Percentiles rank a stretch among this genome's conserved stretches.
These are phyloP conservation scores for Antitype chi DNA, from an alignment of 2,888 invertebrate species.

Conservation along the genomic window DNA sequence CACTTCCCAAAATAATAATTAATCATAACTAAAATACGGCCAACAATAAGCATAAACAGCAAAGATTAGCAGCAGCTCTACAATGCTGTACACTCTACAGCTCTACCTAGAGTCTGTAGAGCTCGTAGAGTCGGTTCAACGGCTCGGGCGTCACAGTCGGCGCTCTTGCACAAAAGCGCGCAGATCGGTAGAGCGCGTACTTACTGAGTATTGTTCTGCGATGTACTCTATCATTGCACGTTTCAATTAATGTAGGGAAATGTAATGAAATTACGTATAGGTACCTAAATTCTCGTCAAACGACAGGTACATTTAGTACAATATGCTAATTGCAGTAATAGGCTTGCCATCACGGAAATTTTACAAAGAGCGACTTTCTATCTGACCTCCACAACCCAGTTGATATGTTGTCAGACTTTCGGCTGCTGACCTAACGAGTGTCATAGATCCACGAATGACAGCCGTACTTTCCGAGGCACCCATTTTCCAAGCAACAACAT, in stretches of 20 bases:
- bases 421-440: neutral
- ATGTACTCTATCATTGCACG: conserved; percentile 46
- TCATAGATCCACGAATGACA: neutral
- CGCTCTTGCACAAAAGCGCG: conserved; percentile 59
- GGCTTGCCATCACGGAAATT: neutral
- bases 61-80: conserved; percentile 32
- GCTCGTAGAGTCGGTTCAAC: conserved; percentile 48
- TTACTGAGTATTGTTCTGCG: conserved; percentile 49
- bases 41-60: conserved; percentile 18
- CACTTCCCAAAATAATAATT: neutral
- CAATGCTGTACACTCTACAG: conserved; percentile 13
- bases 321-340: neutral
- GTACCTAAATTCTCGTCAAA: neutral
- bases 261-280: neutral
- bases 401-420: no score
- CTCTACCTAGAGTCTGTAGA: conserved; percentile 30
- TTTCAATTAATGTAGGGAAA: conserved; percentile 38
- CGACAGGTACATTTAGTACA: neutral
- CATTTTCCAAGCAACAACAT: neutral
- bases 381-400: no score
- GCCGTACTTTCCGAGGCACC: neutral
- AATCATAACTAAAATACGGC: conserved; percentile 1
- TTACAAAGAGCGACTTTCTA: no score
- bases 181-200: conserved; percentile 49
- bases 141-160: conserved; percentile 58